phyloP scores from a whole-genome alignment of 2,113 vertebrate species.

The Tragelaphus buxtoni region DNA sequence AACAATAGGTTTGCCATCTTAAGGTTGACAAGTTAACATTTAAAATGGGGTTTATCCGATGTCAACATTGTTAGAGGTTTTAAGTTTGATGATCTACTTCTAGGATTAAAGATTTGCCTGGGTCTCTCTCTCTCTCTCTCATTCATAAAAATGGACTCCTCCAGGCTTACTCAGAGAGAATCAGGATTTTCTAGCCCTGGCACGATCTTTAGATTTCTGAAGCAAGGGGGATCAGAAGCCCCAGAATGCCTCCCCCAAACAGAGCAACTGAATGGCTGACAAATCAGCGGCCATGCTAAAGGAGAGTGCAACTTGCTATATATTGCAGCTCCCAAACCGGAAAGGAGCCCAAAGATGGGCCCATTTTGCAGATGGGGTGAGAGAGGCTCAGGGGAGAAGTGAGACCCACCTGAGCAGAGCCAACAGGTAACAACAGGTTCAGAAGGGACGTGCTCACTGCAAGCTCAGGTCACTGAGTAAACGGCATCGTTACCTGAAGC shows the following conservation, averaged over 20 bases:
- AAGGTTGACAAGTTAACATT: conserved; percentile 26
- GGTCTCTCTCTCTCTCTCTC: neutral
- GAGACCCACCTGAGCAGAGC: neutral
- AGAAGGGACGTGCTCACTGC: neutral
- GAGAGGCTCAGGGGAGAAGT: neutral
- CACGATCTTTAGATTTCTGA: neutral
- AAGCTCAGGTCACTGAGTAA: neutral
- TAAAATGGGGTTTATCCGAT: neutral
- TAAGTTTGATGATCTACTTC: conserved; percentile 17
- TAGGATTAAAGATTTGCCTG: conserved; percentile 24
- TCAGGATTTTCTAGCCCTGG: neutral
- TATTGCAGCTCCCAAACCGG: neutral
- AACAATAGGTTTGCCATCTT: conserved; percentile 17
- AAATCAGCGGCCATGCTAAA: neutral
- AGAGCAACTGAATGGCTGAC: neutral
- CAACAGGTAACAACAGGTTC: neutral
- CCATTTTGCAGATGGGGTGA: neutral
- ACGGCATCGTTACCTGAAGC: neutral
- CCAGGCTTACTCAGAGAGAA: neutral
- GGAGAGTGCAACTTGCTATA: too few species aligned
- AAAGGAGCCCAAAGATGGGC: neutral
- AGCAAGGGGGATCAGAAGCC: neutral
- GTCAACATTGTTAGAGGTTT: neutral
- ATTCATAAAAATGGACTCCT: neutral
- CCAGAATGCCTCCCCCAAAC: too few species aligned